phyloP scores from a whole-genome alignment of 2,797 vertebrate species.

The Argyrosomus regius region DNA sequence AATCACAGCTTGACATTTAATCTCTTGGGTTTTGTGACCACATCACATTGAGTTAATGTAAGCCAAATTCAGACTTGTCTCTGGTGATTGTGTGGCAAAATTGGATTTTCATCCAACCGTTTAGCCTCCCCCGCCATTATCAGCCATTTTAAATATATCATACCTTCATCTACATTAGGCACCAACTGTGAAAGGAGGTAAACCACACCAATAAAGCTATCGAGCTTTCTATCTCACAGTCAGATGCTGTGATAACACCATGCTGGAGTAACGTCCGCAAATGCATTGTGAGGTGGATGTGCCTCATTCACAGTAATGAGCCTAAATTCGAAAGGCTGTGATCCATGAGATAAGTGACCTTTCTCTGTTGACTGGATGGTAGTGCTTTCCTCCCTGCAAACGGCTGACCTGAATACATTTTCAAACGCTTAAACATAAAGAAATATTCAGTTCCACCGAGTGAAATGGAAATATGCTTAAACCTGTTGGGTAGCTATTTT shows the following conservation, averaged over 20 bases:
- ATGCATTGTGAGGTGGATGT: conserved; percentile 61
- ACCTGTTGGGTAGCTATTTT: neutral
- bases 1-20: conserved; percentile 75
- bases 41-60: conserved; percentile 73
- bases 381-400: conserved; percentile 53
- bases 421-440: conserved; percentile 45
- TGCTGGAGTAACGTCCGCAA: conserved; percentile 49
- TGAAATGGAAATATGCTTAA: conserved; percentile 27
- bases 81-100: conserved; percentile 75
- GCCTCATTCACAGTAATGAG: conserved; percentile 78
- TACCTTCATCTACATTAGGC: conserved; percentile 64
- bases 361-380: conserved; percentile 66
- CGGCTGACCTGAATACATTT: conserved; percentile 61
- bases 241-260: conserved; percentile 64
- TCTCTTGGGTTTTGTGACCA: conserved; percentile 60
- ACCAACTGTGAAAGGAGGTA: conserved; percentile 55
- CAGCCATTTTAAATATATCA: conserved; percentile 71
- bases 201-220: conserved; percentile 68
- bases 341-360: conserved; percentile 81
- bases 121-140: conserved; percentile 69
- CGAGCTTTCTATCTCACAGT: conserved; percentile 50
- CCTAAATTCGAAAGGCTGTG: conserved; percentile 73
- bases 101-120: conserved; percentile 79
- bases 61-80: conserved; percentile 65
- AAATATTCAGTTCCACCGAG: conserved; percentile 41